Base-by-base conservation (phyloP, 2,888 invertebrate species). In the Dendrolimus pini region DNA sequence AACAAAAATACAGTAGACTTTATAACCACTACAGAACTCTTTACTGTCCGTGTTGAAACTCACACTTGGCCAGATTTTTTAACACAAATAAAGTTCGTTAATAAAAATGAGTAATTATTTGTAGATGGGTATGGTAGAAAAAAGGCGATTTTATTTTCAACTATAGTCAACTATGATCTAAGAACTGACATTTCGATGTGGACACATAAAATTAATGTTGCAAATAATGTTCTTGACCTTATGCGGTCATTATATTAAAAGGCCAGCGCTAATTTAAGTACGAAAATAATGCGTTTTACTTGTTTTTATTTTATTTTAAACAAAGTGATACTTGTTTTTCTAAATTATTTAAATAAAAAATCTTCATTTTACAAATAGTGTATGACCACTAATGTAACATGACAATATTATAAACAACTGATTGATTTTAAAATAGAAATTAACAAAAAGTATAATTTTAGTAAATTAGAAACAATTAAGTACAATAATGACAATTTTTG, bases 181-280 rank as follows among this genome's bases (percentile, higher is more conserved):
- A 30, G 47, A 9, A 12, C 59, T 75, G 72, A 65, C 69, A 74
- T 76, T 74, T 67, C 58, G 58, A 66, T 65, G 63, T 65, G 59
- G 61, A 65, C 68, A 67, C 61, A 64, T 63, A 61, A 65, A 65
- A 59, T 57, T 59, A 67, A 64, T 65, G 60, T 62, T 61, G 64
- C 63, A 66, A 63, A 65, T 60, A 61, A 64, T 60, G 72, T 55
- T 70, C 76, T 75, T 77, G 77, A 77, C 70, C 77, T 77, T 75
- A 75, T 55, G 60, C 59, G 58, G 60, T 62, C 65, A 56, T 58
- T 64, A 65, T 53, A 64, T 69, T 62, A 64, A 71, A 70, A 75
- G 74, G 70, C 66, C 61, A 67, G 53, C 60, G 59, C 62, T 52
- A 61, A 62, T 70, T 67, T 62, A 55, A 66, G 57, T 59, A 56